Conservation (phyloP, 2,797 vertebrate species). For the Rousettus madagascariensis region DNA sequence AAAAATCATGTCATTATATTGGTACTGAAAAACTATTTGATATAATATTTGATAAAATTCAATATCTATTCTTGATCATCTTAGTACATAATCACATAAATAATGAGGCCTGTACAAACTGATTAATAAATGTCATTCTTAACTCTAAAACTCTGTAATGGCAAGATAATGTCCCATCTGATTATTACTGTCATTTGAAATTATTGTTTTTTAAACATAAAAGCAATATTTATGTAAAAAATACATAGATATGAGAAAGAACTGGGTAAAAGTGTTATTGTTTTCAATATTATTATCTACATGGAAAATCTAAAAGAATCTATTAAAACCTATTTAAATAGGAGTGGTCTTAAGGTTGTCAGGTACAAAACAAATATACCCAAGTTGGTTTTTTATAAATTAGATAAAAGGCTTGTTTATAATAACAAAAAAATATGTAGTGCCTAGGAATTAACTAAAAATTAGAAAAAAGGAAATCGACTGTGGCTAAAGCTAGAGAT, state of each 20-base stretch:
- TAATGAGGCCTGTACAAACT: neutral
- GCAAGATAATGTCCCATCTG: neutral
- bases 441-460: neutral
- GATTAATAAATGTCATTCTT: neutral
- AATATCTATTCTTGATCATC: neutral
- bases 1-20: neutral
- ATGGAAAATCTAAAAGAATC: neutral
- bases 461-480: neutral
- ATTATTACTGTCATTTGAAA: neutral
- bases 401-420: neutral
- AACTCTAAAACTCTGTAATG: neutral
- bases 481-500: neutral
- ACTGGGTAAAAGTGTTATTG: neutral
- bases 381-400: neutral
- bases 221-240: neutral
- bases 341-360: neutral
- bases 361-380: neutral
- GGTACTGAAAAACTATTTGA: neutral
- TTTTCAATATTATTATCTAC: neutral
- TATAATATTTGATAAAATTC: neutral
- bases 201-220: neutral
- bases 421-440: neutral
- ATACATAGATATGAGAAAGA: neutral
- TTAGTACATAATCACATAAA: neutral
- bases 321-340: neutral